A percentile compares a stretch with the other conserved stretches of the same genome.
phyloP scores from a whole-genome alignment of 1,140 invertebrate species.

The Danaus melanippus region DNA sequence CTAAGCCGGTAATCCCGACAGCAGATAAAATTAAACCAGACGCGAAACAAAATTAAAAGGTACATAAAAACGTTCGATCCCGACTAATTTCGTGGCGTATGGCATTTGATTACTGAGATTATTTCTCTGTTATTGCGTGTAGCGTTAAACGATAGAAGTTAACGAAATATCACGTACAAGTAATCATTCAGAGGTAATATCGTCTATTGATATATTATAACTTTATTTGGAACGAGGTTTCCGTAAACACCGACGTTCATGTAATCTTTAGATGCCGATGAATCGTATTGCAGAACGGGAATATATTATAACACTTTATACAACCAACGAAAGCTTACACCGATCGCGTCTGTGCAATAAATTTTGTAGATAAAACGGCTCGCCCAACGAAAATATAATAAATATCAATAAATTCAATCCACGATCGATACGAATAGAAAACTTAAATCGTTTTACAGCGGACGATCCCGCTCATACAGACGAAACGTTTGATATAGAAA shows the following conservation, averaged over 20 bases:
- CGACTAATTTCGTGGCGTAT: constrained; percentile 69
- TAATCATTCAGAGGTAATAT: too few relatives aligned
- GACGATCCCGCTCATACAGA: constrained; percentile 12
- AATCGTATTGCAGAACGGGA: constrained; percentile 28
- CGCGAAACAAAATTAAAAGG: constrained; percentile 72
- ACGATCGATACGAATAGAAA: constrained; percentile 30
- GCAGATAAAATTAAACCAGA: constrained; percentile 72
- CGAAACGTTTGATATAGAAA: constrained; percentile 17
- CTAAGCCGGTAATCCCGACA: constrained; percentile 69
- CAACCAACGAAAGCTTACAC: constrained; percentile 46
- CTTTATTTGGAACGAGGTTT: too few relatives aligned
- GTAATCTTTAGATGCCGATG: constrained; percentile 27
- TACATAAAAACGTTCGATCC: constrained; percentile 64
- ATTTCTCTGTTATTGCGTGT: constrained; percentile 40
- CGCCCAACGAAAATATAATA: constrained; percentile 57
- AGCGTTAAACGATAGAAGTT: constrained; percentile 36
- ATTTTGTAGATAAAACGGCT: constrained; percentile 57
- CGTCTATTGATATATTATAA: too few relatives aligned
- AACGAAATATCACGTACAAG: constrained; percentile 24
- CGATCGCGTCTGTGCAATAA: constrained; percentile 61
- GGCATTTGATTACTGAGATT: constrained; percentile 47
- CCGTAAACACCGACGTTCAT: too few relatives aligned
- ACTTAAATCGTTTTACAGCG: constrained; percentile 16
- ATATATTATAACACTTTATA: constrained; percentile 43
- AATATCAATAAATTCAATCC: constrained; percentile 42